phyloP scores from a whole-genome alignment of 92 coral and sea anemone genomes.

The Blastomussa wellsi region DNA sequence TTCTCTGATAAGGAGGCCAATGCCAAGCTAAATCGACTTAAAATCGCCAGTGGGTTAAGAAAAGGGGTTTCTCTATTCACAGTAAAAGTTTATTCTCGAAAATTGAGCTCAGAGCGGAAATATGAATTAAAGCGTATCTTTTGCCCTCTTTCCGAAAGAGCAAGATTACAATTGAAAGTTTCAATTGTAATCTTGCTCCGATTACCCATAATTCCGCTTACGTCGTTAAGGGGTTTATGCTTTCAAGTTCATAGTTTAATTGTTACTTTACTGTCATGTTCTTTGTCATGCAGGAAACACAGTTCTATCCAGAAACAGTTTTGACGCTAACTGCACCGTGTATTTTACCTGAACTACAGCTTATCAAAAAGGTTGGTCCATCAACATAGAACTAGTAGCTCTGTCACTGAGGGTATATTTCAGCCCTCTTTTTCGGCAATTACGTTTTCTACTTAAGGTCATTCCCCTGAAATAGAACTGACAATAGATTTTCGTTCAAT shows the following conservation, averaged over 20 bases:
- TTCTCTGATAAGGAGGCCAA: too few relatives aligned
- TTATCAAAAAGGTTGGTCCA: slow-evolving; percentile 77
- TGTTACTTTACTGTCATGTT: neutral
- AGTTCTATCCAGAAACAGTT: slow-evolving; percentile 71
- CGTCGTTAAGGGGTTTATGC: neutral
- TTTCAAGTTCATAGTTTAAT: neutral
- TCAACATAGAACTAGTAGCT: neutral
- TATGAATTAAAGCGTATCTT: slow-evolving; percentile 2
- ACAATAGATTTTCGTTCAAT: too few relatives aligned
- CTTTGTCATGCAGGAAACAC: slow-evolving; percentile 57
- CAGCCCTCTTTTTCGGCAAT: neutral
- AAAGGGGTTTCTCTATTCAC: slow-evolving; percentile 6
- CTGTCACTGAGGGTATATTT: neutral
- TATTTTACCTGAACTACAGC: slow-evolving; percentile 80
- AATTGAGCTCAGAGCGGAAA: slow-evolving; percentile 11
- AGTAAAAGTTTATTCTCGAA: neutral
- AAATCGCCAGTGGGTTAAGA: neutral
- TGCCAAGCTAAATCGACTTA: neutral
- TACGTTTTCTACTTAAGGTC: too few relatives aligned
- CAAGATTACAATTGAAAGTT: too few relatives aligned
- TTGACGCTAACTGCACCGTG: slow-evolving; percentile 86
- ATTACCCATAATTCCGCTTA: neutral
- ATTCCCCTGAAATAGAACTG: too few relatives aligned
- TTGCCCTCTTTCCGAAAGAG: too few relatives aligned
- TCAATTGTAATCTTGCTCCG: too few relatives aligned